phyloP scores from a whole-genome alignment of 1,140 invertebrate species.

The Musca vetustissima region DNA sequence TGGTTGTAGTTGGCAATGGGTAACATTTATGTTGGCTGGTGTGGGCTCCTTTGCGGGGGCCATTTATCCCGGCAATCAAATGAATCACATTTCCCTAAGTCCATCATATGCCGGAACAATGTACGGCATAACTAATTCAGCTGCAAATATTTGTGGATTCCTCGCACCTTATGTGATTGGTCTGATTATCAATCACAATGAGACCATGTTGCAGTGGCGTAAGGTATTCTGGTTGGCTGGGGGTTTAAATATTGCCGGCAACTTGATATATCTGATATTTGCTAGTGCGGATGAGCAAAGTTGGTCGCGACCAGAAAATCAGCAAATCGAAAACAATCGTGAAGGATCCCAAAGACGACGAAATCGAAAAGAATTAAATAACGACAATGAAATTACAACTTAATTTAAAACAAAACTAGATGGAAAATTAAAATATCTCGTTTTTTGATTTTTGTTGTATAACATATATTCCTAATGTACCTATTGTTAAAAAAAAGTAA shows the following conservation, averaged over 20 bases:
- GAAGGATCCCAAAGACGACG: too few relatives aligned
- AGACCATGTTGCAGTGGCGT: slow-evolving; percentile 83
- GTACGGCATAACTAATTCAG: slow-evolving; percentile 87
- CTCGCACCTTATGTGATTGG: slow-evolving; percentile 81
- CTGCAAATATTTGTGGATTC: slow-evolving; percentile 84
- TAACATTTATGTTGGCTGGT: slow-evolving; percentile 70
- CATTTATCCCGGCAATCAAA: slow-evolving; percentile 76
- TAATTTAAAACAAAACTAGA: too few relatives aligned
- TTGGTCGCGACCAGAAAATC: slow-evolving; percentile 60
- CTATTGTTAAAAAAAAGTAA: too few relatives aligned
- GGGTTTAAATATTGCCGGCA: slow-evolving; percentile 73
- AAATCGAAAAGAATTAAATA: too few relatives aligned
- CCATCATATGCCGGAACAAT: slow-evolving; percentile 83
- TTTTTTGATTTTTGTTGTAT: too few relatives aligned
- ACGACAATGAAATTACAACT: too few relatives aligned
- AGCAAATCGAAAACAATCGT: too few relatives aligned
- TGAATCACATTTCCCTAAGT: slow-evolving; percentile 87
- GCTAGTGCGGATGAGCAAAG: slow-evolving; percentile 79
- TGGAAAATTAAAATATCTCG: too few relatives aligned
- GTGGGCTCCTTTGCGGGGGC: slow-evolving; percentile 74
- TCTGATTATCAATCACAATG: slow-evolving; percentile 70
- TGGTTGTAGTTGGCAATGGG: slow-evolving; percentile 70
- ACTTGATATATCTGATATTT: slow-evolving; percentile 80
- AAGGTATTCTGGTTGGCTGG: slow-evolving; percentile 85
- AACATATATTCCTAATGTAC: too few relatives aligned